Percentiles rank a stretch among this genome's conserved stretches.
phyloP scores from a whole-genome alignment of 2,113 vertebrate species.

The Ciconia maguari region DNA sequence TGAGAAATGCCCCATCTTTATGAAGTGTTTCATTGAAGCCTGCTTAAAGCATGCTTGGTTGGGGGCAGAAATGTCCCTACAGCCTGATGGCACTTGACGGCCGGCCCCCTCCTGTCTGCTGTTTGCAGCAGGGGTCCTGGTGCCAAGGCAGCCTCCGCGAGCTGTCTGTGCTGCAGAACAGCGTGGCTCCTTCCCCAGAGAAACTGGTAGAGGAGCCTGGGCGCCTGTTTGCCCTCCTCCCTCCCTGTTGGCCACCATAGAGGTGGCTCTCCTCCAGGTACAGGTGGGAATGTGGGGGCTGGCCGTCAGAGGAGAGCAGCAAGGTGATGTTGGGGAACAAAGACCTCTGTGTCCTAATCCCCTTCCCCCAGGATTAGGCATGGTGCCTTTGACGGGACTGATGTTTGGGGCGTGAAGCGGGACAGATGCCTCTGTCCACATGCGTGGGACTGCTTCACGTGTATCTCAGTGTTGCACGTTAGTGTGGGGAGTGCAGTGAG shows the following conservation, averaged over 20 bases:
- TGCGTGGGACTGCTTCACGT: fast-evolving
- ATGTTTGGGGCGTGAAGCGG: neutral
- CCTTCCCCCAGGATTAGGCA: neutral
- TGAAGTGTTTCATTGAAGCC: neutral
- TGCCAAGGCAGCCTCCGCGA: fast-evolving
- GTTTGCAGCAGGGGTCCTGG: too few species aligned
- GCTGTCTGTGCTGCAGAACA: neutral
- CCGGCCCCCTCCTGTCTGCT: fast-evolving
- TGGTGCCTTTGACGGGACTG: neutral
- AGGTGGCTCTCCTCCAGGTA: neutral
- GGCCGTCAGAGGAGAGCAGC: neutral
- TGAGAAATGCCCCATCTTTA: neutral
- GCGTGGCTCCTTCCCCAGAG: fast-evolving
- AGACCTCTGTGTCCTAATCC: neutral
- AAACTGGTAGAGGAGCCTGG: neutral
- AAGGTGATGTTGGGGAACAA: neutral
- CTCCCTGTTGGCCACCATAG: fast-evolving
- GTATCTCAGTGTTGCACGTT: fast-evolving
- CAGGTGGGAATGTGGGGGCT: neutral
- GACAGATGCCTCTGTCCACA: too few species aligned
- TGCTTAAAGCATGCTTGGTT: too few species aligned
- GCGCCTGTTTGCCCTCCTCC: neutral
- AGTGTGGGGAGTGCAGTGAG: neutral
- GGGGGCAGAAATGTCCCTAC: neutral
- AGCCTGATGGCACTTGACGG: neutral